Percentiles rank a stretch among this genome's conserved stretches.
phyloP scores from a whole-genome alignment of 2,113 vertebrate species.

The Puma concolor region DNA sequence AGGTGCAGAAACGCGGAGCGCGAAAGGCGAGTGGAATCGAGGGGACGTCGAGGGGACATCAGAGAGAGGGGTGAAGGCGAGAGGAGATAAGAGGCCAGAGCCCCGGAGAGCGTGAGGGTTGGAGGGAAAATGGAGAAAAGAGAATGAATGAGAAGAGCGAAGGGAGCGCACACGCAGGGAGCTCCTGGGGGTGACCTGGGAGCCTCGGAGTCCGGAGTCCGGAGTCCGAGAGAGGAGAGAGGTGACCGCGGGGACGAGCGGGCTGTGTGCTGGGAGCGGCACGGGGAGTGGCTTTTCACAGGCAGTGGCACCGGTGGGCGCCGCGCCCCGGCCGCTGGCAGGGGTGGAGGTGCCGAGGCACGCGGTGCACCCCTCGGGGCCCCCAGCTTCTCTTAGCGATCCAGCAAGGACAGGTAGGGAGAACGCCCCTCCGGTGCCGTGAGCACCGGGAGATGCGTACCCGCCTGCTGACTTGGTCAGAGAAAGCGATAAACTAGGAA shows the following conservation, averaged over 20 bases:
- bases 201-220: too few species aligned
- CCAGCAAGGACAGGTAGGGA: background rate
- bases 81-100: background rate
- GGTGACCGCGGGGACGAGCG: background rate
- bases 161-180: background rate
- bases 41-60: rapidly evolving
- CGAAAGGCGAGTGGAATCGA: rapidly evolving
- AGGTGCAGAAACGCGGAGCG: rapidly evolving
- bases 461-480: background rate
- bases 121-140: background rate
- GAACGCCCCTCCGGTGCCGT: rapidly evolving
- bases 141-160: background rate
- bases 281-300: background rate
- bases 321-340: background rate
- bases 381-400: background rate
- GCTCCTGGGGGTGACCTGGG: background rate
- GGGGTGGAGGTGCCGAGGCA: background rate
- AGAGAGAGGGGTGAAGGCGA: background rate
- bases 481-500: background rate
- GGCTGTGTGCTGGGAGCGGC: rapidly evolving
- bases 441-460: background rate
- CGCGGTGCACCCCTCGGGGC: rapidly evolving
- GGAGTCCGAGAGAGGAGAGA: background rate
- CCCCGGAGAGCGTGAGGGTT: rapidly evolving
- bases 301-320: rapidly evolving